A percentile compares a stretch with the other conserved stretches of the same genome.
These are phyloP conservation scores for Atopsyche davidsoni DNA, from an alignment of 1,140 invertebrate genomes.

Conservation along the genomic window DNA sequence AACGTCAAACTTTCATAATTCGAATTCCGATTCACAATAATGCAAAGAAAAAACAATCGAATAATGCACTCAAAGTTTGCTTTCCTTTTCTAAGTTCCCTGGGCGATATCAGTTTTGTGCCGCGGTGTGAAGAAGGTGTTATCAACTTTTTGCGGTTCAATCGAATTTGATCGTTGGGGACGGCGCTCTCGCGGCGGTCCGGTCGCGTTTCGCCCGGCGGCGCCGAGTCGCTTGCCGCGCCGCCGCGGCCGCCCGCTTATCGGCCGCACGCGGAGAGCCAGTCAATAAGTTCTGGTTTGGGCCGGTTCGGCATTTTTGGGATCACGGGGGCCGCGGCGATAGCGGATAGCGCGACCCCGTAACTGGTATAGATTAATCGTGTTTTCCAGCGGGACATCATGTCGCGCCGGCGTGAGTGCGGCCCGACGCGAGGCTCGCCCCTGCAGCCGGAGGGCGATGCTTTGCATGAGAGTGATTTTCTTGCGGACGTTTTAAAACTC, in stretches of 20 bases:
- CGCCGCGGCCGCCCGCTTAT: constrained; percentile 6
- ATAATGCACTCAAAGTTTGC: constrained; percentile 2
- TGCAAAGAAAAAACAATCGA: background rate
- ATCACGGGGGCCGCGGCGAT: constrained; percentile 23
- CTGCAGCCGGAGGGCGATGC: too few relatives aligned
- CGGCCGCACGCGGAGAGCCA: constrained; percentile 16
- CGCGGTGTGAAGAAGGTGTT: constrained; percentile 6
- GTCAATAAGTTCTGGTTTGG: constrained; percentile 25
- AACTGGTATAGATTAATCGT: constrained; percentile 26
- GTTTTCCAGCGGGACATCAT: too few relatives aligned
- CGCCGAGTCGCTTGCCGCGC: too few relatives aligned
- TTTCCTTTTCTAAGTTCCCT: background rate
- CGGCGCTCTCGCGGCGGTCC: too few relatives aligned
- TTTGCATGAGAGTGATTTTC: too few relatives aligned
- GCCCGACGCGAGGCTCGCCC: too few relatives aligned
- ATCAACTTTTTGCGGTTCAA: constrained; percentile 24
- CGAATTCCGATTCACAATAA: background rate
- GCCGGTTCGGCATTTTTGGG: constrained; percentile 27
- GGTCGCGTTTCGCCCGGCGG: background rate
- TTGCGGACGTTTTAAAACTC: too few relatives aligned
- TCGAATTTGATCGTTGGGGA: too few relatives aligned
- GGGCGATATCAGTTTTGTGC: background rate
- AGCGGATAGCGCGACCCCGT: constrained; percentile 25
- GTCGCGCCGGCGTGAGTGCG: too few relatives aligned
- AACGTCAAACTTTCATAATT: background rate